Percentiles rank a stretch among this genome's conserved stretches.
Evolutionary conservation across 2,797 vertebrate genomes (phyloP).

Genomic region (Cossypha caffra): DNA sequence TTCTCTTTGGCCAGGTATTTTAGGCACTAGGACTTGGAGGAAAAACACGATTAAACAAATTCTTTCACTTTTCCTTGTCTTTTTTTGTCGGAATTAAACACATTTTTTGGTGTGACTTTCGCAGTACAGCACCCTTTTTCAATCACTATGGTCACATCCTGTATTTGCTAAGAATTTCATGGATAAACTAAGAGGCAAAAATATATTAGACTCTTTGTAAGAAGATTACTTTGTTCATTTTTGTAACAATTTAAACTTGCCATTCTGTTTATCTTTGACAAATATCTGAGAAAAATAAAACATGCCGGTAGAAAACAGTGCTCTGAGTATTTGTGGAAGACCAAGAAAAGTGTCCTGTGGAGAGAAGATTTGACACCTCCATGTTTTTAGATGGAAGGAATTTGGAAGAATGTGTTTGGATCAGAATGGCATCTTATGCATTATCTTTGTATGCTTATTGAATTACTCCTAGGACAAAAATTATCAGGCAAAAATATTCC

Average conservation of each 20-base stretch:
- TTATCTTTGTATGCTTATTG: neutral
- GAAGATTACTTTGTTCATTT: neutral
- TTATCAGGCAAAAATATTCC: neutral
- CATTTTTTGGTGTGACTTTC: neutral
- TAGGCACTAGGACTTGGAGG: neutral
- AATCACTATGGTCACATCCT: fast-evolving
- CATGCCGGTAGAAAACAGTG: neutral
- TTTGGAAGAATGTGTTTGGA: neutral
- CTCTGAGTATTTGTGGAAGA: neutral
- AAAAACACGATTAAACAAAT: neutral
- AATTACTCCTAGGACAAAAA: neutral
- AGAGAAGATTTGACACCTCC: neutral
- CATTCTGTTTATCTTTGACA: neutral
- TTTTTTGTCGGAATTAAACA: neutral
- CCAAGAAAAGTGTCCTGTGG: neutral
- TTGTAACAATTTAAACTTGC: neutral
- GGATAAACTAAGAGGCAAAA: neutral
- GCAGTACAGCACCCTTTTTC: neutral
- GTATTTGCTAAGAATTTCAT: neutral
- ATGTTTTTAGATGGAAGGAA: neutral
- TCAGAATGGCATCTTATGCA: neutral
- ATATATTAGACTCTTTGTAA: neutral
- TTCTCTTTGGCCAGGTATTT: neutral
- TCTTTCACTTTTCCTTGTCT: neutral
- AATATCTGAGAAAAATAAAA: neutral